These are phyloP conservation scores for Nomada flava DNA, from an alignment of 2,888 invertebrate species.

Conservation along the genomic window DNA sequence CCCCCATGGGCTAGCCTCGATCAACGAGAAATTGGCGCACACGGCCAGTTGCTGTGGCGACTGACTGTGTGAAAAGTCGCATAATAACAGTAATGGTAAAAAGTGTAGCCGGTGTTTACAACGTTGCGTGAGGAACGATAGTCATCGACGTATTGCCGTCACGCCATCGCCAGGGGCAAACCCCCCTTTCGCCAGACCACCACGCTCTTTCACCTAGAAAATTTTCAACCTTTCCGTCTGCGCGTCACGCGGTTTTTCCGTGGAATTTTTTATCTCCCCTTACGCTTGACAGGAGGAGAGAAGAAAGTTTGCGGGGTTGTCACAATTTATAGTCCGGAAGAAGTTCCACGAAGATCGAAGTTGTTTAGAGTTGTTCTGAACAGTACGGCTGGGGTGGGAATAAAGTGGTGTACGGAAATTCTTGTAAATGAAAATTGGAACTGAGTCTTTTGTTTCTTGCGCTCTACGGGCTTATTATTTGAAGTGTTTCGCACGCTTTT, in stretches of 20 bases:
- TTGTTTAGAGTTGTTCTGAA: not conserved
- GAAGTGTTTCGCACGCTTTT: not conserved
- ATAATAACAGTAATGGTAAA: slow-evolving; percentile 72
- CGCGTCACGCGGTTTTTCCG: not conserved
- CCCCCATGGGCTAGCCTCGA: slow-evolving; percentile 45
- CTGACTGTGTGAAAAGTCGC: slow-evolving; percentile 58
- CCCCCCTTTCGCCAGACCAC: not conserved
- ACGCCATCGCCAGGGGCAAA: slow-evolving; percentile 34
- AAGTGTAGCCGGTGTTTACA: slow-evolving; percentile 54
- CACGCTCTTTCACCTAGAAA: slow-evolving; percentile 22
- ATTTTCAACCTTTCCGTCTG: slow-evolving; percentile 7
- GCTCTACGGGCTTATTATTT: not conserved
- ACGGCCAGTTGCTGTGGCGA: slow-evolving; percentile 41
- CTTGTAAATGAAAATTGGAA: not conserved
- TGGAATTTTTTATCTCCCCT: not conserved
- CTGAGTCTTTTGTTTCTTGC: too few relatives aligned
- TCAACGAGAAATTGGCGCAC: slow-evolving; percentile 50
- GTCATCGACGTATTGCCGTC: slow-evolving; percentile 47
- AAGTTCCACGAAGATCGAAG: not conserved
- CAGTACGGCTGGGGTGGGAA: not conserved
- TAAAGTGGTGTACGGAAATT: not conserved
- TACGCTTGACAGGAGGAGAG: not conserved
- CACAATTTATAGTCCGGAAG: not conserved
- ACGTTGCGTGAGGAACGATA: slow-evolving; percentile 66
- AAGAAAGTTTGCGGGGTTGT: not conserved